A percentile compares a stretch with the other conserved stretches of the same genome.
These are phyloP conservation scores for Buathra laborator DNA, from an alignment of 2,888 invertebrate species.

Conservation along the genomic window DNA sequence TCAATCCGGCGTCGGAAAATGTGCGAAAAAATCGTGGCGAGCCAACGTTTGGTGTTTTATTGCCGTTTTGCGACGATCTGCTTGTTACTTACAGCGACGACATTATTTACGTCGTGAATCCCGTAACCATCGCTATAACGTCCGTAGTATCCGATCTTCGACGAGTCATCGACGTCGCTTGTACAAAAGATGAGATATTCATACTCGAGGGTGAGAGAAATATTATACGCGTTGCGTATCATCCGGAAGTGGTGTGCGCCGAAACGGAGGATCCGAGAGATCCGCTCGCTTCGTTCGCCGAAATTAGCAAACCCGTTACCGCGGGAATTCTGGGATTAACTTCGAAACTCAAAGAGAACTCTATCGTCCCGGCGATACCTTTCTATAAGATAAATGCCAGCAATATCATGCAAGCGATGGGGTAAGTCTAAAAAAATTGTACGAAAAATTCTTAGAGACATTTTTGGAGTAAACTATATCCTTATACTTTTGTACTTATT, in stretches of 20 bases:
- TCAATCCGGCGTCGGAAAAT: constrained; percentile 88
- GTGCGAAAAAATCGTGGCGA: constrained; percentile 85
- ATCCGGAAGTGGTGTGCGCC: constrained; percentile 88
- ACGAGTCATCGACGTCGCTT: constrained; percentile 86
- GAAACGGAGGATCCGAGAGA: constrained; percentile 67
- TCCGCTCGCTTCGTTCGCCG: constrained; percentile 77
- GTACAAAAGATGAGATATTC: constrained; percentile 92
- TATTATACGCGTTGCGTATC: constrained; percentile 91
- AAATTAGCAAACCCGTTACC: constrained; percentile 81
- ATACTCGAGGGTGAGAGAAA: constrained; percentile 93
- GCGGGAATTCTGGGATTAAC: constrained; percentile 82
- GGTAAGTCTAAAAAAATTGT: constrained; percentile 72
- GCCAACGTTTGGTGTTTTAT: constrained; percentile 88
- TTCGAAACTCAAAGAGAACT: constrained; percentile 83
- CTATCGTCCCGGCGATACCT: constrained; percentile 82
- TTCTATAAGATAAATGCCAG: constrained; percentile 81
- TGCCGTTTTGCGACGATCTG: constrained; percentile 90
- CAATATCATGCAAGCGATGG: constrained; percentile 81
- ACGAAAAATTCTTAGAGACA: not conserved
- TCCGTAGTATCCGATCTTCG: constrained; percentile 81
- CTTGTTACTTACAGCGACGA: constrained; percentile 91
- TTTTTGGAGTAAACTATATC: not conserved
- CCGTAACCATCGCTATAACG: constrained; percentile 85
- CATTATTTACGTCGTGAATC: constrained; percentile 91
- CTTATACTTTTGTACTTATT: constrained; percentile 1